phyloP scores from a whole-genome alignment of 2,888 invertebrate species.

The Drosophila mulleri region DNA sequence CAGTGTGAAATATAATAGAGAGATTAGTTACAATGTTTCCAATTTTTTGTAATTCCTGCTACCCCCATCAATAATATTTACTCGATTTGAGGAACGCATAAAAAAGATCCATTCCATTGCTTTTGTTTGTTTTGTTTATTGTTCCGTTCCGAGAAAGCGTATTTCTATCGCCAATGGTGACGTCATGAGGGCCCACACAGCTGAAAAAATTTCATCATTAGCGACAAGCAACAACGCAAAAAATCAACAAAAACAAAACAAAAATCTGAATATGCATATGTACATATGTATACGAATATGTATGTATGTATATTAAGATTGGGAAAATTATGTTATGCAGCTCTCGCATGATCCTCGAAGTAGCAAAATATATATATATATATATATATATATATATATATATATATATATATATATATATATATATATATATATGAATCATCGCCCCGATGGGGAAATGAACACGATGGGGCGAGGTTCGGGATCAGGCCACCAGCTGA shows the following conservation, averaged over 20 bases:
- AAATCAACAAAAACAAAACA: constrained; percentile 6
- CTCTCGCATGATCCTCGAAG: constrained; percentile 43
- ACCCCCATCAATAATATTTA: constrained; percentile 13
- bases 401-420: constrained; percentile 21
- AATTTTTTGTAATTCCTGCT: background rate
- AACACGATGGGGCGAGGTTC: constrained; percentile 2
- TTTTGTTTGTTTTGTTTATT: constrained; percentile 37
- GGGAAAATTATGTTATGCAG: constrained; percentile 28
- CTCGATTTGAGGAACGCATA: constrained; percentile 7
- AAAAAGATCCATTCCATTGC: constrained; percentile 11
- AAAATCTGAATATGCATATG: constrained; percentile 3
- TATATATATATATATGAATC: constrained; percentile 34
- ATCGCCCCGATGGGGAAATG: constrained; percentile 9
- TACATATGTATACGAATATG: no score
- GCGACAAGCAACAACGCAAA: constrained; percentile 38
- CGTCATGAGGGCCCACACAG: constrained; percentile 34
- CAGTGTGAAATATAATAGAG: background rate
- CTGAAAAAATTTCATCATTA: constrained; percentile 43
- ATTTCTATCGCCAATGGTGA: constrained; percentile 32
- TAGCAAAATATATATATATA: constrained; percentile 18
- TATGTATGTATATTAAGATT: background rate
- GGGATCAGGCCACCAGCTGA: constrained; percentile 31
- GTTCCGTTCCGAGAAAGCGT: constrained; percentile 17
- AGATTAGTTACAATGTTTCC: background rate
- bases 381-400: constrained; percentile 34